phyloP scores from a whole-genome alignment of 2,113 vertebrate genomes.

The Aegithalos caudatus region DNA sequence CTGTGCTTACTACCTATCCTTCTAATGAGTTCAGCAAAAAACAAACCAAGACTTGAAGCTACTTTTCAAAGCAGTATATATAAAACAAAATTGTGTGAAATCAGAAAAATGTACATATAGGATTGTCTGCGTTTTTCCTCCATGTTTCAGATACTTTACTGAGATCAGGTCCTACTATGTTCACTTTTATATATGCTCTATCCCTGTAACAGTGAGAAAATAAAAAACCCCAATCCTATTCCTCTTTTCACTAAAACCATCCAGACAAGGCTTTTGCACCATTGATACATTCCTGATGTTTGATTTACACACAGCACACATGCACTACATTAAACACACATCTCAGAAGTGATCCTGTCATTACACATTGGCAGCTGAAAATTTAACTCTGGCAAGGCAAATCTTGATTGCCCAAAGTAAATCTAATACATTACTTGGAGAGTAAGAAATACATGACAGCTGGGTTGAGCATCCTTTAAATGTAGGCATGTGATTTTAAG shows the following conservation, averaged over 20 bases:
- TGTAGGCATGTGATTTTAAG: slow-evolving; percentile 71
- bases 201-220: slow-evolving; percentile 66
- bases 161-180: neutral
- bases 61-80: neutral
- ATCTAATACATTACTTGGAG: slow-evolving; percentile 62
- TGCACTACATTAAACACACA: slow-evolving; percentile 55
- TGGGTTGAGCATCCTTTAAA: slow-evolving; percentile 61
- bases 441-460: slow-evolving; percentile 57
- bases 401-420: slow-evolving; percentile 72
- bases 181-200: slow-evolving; percentile 18
- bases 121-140: neutral
- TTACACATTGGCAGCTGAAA: slow-evolving; percentile 43
- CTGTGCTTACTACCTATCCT: neutral
- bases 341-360: slow-evolving; percentile 57
- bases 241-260: slow-evolving; percentile 71
- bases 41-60: neutral
- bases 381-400: slow-evolving; percentile 63
- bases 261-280: slow-evolving; percentile 91
- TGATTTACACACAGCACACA: slow-evolving; percentile 37
- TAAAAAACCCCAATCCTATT: neutral
- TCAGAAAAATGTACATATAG: neutral
- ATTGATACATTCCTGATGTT: slow-evolving; percentile 59
- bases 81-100: neutral
- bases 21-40: neutral
- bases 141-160: slow-evolving; percentile 13